phyloP scores from a whole-genome alignment of 2,888 invertebrate genomes.

The Hypsopygia costalis region DNA sequence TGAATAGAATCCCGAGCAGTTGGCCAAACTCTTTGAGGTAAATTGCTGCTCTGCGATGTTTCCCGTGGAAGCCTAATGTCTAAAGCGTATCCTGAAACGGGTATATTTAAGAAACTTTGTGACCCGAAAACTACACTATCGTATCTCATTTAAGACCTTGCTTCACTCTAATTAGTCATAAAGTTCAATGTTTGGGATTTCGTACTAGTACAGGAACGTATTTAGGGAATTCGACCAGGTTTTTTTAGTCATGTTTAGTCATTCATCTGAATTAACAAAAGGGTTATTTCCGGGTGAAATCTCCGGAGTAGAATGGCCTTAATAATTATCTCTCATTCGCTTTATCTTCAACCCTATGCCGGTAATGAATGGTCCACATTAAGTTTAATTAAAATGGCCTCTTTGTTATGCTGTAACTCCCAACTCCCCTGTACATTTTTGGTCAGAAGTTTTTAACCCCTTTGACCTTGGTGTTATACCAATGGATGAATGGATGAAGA shows the following conservation, averaged over 20 bases:
- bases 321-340: conserved; percentile 43
- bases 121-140: not conserved
- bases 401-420: conserved; percentile 22
- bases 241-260: not conserved
- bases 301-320: conserved; percentile 31
- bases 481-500: too few relatives aligned
- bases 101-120: conserved; percentile 31
- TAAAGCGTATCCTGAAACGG: conserved; percentile 26
- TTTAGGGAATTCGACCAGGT: not conserved
- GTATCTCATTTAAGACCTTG: too few relatives aligned
- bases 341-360: conserved; percentile 41
- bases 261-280: conserved; percentile 16
- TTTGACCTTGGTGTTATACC: conserved; percentile 1
- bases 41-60: conserved; percentile 27
- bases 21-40: conserved; percentile 32
- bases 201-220: too few relatives aligned
- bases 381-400: conserved; percentile 47
- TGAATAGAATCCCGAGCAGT: conserved; percentile 25
- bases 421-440: conserved; percentile 22
- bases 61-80: conserved; percentile 27
- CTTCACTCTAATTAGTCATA: too few relatives aligned
- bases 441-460: conserved; percentile 6
- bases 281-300: conserved; percentile 32
- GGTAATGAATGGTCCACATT: conserved; percentile 41
- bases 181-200: too few relatives aligned